Evolutionary conservation across 2,113 vertebrate species (phyloP).

Genomic region (mouse (Mus musculus)): GRCm39 chr15:29606001-29606500

Average conservation of each 20-base stretch:
- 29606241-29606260: background rate
- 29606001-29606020: background rate
- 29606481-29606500: background rate
- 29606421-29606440: background rate
- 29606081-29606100: background rate
- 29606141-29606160: background rate
- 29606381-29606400: background rate
- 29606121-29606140: background rate
- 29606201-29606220: background rate
- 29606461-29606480: background rate
- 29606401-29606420: background rate
- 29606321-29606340: background rate
- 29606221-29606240: background rate
- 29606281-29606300: background rate
- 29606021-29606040: background rate
- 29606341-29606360: background rate
- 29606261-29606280: background rate
- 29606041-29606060: background rate
- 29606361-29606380: background rate
- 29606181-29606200: background rate
- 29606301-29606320: background rate
- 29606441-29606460: background rate
- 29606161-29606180: background rate
- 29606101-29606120: background rate
- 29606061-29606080: background rate